Evolutionary conservation across 2,113 vertebrate species (phyloP), one percentile per base, ranked within the genome.

Genomic region (Coturnix japonica): DNA sequence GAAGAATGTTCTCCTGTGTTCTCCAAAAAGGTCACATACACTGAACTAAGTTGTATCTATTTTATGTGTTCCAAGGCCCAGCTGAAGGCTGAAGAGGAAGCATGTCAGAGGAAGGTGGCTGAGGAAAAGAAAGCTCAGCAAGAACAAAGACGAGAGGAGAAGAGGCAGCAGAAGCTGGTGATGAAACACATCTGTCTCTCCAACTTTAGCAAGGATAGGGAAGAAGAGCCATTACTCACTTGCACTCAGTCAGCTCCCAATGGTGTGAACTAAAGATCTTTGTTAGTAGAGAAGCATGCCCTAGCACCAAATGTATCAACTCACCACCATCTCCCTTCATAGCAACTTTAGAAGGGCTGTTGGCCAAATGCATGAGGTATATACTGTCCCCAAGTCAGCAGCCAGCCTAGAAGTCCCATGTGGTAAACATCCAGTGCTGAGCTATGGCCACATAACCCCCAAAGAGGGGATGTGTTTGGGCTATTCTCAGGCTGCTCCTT

Each of bases 11-110:
- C n/a, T n/a, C 41, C 33, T 43, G 1, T 74, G 25, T 59, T 69
- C 70, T 70, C 28, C 35, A 37, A 76, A 84, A 49, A 63, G 7
- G 51, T 74, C 56, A 72, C 7, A 57, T 11, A 11, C 4, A 6
- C 77, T 54, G 46, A 51, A 92, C 75, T 51, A 67, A 44, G 35
- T 91, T 94, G 90, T 85, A 64, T 44, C 25, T 78, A 39, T 89
- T 94, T 60, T 89, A 35, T 87, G 67, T 26, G 88, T 71, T 61
- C 90, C 65, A 85, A 99, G 99, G 98, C 98, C 35, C 98, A 98
- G 92, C 92, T 98, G 95, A 98, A 98, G 91, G 98, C 98, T 26
- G 98, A 98, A 31, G 98, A 98, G 84, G 98, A 99, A 91, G 98
- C 97, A 79, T 97, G 65, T 84, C 95, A 95, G 87, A 98, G 81